Base-by-base conservation (phyloP, 2,113 vertebrate genomes). In the Myiozetetes cayanensis region DNA sequence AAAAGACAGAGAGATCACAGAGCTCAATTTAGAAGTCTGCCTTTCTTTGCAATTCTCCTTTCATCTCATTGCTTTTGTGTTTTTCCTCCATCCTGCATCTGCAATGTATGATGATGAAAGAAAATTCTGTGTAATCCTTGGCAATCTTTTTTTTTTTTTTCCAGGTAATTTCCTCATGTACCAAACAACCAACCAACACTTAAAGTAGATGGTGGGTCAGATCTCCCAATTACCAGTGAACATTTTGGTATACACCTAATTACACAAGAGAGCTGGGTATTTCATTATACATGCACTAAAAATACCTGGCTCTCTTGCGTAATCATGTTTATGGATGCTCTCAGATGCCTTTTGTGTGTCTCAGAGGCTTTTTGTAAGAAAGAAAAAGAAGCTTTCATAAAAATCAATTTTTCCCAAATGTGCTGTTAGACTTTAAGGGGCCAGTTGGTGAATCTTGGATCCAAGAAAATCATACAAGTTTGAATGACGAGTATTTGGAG, bases 51-150 rank as follows among this genome's bases (percentile, higher is more conserved):
- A 95, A 49, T 77, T 85, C 81, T 92, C 93, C 94, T 97, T 97
- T 97, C 86, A 97, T 97, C 95, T 97, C 59, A 55, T 41, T 17
- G 88, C 84, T 86, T 93, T 59, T 85, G 81, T 91, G 58, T 88
- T 87, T 93, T 92, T 85, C 72, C 56, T 94, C 61, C 41, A 62
- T 93, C 37, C 31, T 56, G 11, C 35, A 88, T 63, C 68, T 89
- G 62, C 96, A 93, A 87, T n/a, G 73, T 83, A 73, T 66, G 89
- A 93, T 83, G 96, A 97, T 97, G 93, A 97, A 97, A 96, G 94
- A 90, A 79, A 66, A 96, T 79, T 94, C 90, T 89, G 46, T 92
- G 70, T 87, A 89, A 89, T 72, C 62, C 76, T 66, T 74, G n/a
- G 33, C 52, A 95, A 89, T 89, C 5, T 46, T 20, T 46, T 46